Base-by-base conservation (phyloP, 2,888 invertebrate species). In the Chaetogeoica ovagalla region DNA sequence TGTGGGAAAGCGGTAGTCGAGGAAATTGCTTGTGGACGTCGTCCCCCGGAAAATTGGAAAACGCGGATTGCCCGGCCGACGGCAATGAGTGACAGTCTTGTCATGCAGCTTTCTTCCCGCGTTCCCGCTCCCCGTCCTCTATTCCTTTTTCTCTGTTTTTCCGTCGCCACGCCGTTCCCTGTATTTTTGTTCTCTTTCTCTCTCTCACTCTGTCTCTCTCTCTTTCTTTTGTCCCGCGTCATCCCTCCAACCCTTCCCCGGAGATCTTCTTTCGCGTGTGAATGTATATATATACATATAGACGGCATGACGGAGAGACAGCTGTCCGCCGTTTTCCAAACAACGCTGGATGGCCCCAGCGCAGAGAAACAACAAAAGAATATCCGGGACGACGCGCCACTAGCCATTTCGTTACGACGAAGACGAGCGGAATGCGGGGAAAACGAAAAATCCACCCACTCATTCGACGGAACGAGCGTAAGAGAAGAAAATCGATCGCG, bases 21-120 rank as follows among this genome's bases (percentile, higher is more conserved):
- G 79, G 79, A 79, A 79, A 79, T 79, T 79, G 79, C 79, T 79
- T 79, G 70, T 79, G 79, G 82, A 82, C 82, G 82, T 82, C 77
- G 82, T 75, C 73, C 77, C 65, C 76, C 57, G 77, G 82, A 81
- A 70, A 76, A 82, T 81, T 82, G 82, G 82, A 82, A 82, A 82
- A 82, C 82, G 76, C 81, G 79, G 72, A 81, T 82, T 77, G 76
- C 82, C 82, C 77, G 77, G 81, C 82, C 77, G 65, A 66, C 81
- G 60, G 74, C 74, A 71, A 79, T 79, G 79, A 79, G 79, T 79
- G 79, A 79, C 76, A 70, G 65, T 69, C 70, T 69, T 74, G 70
- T 70, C 66, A 69, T 65, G 81, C 81, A 59, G 70, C 79, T 82
- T 76, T 82, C 82, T 68, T 65, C 63, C 75, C 72, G 52, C 43